Evolutionary conservation across 2,113 vertebrate species (phyloP), one percentile per base, ranked within the genome.

Genomic region (Mormyrus lacerda): DNA sequence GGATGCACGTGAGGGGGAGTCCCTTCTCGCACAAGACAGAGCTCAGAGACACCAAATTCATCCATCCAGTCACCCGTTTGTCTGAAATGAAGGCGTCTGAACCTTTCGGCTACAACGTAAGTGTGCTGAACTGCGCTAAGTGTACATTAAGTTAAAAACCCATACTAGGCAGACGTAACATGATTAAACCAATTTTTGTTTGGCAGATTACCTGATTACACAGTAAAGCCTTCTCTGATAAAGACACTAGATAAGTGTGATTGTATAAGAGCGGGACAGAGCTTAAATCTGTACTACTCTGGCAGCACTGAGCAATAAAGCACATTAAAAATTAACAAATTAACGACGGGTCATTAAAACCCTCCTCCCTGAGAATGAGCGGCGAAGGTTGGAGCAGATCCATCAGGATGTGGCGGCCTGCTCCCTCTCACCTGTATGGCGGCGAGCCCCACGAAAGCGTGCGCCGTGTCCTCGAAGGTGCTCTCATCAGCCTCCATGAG

Each of bases 381-480:
- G 3, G 8, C 65, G 8, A 73, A 9, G 27, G 27, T 9, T 3
- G 4, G 76, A 35, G 24, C 35, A 73, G 15, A n/a, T 65, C 27
- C 27, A n/a, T 3, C 3, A 3, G 65, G 31, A 3, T 2, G 17
- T 2, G 24, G 58, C 1, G n/a, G 4, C 9, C 61, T 10, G 35
- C 27, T 19, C 65, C 85, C 2, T 44, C 88, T 92, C 92, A 98
- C 98, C 97, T 99, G 98, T 91, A 99, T 96, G 92, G 98, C 98
- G 3, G 98, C 97, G 1, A 99, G 96, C 83, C 96, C 96, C 88
- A 99, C 97, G 10, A 99, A 99, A 27, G 98, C 95, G 0, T 97
- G 92, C 3, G 98, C 91, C 0, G 95, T 97, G 69, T 99, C 98
- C 19, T 99, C 97, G 89, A 99, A 99, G 0, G 96, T 96, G 91